These are phyloP conservation scores for Ashinkailepas kermadecensis DNA, from an alignment of 2,888 invertebrate species.

Conservation along the genomic window DNA sequence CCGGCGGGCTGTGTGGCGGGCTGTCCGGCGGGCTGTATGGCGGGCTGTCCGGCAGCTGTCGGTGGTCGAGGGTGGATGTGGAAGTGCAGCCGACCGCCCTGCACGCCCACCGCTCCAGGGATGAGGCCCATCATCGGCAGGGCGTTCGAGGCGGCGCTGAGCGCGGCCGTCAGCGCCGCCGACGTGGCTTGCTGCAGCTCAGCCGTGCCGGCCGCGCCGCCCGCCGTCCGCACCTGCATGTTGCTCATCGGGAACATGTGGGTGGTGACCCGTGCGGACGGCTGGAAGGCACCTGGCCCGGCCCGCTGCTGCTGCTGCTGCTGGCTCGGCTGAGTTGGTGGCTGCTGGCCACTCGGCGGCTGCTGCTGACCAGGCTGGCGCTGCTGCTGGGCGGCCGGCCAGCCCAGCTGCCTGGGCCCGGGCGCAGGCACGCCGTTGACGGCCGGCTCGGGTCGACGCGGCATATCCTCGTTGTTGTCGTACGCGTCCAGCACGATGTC, in stretches of 20 bases:
- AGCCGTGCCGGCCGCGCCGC: background rate
- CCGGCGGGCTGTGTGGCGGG: constrained; percentile 1
- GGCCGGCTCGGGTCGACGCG: constrained; percentile 16
- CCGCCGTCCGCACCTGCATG: constrained; percentile 1
- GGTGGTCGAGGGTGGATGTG: constrained; percentile 23
- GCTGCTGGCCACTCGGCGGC: background rate
- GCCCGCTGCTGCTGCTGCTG: constrained; percentile 32
- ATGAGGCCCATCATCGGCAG: constrained; percentile 10
- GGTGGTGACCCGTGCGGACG: constrained; percentile 15
- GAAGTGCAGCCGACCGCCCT: constrained; percentile 22
- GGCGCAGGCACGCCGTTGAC: constrained; percentile 11
- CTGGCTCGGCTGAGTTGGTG: background rate
- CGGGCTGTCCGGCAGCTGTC: background rate
- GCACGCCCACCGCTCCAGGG: background rate
- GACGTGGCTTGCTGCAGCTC: background rate
- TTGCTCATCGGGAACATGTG: constrained; percentile 6
- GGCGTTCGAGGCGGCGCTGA: constrained; percentile 20
- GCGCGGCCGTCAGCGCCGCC: constrained; percentile 18
- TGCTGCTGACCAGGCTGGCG: constrained; percentile 1
- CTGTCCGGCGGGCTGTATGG: background rate
- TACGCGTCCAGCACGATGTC: constrained; percentile 23
- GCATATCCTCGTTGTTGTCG: background rate
- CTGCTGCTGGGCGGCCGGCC: background rate
- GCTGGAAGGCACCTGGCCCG: constrained; percentile 19
- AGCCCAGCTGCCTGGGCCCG: background rate